Base-by-base conservation (phyloP, 2,888 invertebrate genomes). In the Chymomyza fuscimana region DNA sequence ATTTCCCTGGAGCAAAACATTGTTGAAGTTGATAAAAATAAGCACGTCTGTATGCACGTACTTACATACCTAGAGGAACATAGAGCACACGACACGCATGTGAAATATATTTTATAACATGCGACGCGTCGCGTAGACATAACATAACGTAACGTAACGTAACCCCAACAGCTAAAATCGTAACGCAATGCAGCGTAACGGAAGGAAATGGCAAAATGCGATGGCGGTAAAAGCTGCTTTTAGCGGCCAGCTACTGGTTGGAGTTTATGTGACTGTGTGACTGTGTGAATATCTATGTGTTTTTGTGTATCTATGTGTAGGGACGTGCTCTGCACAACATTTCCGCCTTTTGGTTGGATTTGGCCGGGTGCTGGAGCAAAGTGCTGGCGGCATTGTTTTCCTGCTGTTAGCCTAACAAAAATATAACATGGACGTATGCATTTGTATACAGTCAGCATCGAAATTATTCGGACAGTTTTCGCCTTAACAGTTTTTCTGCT, bases 131-230 rank as follows among this genome's bases (percentile, higher is more conserved):
- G 60, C 36, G 22, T 63, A 85, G 69, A 73, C 58, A 25, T 15
- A 22, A 58, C 58, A 22, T 58, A 54, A 54, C 54, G 22, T 54
- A 54, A 58, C 58, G 58, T 58, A 54, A 54, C 54, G 22, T 54
- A 54, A 54, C 54, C 54, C 16, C 22, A 51, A 15, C 54, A 65
- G 65, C 25, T 40, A 50, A 65, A 9, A 46, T 46, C 4, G 52
- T 51, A 56, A 79, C 79, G 63, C 59, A 70, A 72, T 69, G 69
- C 51, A 72, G 74, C 80, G 81, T 67, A 78, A 72, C 74, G 78
- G 88, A 85, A 84, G 87, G 88, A 85, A 76, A 78, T 81, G 82
- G 85, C 87, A 85, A 81, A 88, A 86, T 77, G 88, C 69, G 84
- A 56, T 60, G 60, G 76, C 86, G 76, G 86, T 86, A 88, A 86